Percentiles rank a stretch among this genome's conserved stretches.
Evolutionary conservation across 2,888 invertebrate species (phyloP).

Genomic region (Sipunculus nudus): DNA sequence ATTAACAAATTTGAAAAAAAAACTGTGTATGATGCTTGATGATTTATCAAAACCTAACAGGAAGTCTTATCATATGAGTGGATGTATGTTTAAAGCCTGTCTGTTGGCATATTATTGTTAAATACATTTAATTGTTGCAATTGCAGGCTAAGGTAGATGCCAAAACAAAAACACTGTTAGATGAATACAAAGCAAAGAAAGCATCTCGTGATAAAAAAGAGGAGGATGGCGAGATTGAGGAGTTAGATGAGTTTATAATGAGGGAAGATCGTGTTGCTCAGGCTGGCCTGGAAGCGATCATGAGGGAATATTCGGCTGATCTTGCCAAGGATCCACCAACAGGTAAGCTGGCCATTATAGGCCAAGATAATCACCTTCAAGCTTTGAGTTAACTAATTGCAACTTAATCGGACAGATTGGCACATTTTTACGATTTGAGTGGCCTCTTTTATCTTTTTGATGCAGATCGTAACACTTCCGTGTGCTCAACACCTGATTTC

Average conservation of each 20-base stretch:
- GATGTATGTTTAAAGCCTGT: too few relatives aligned
- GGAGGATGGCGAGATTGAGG: conserved; percentile 46
- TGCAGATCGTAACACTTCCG: too few relatives aligned
- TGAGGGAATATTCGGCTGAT: conserved; percentile 78
- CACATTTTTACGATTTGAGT: too few relatives aligned
- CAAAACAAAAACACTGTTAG: conserved; percentile 92
- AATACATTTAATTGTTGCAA: too few relatives aligned
- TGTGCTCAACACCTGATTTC: too few relatives aligned
- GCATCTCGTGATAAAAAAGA: conserved; percentile 14
- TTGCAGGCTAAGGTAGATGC: conserved; percentile 84
- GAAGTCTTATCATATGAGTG: too few relatives aligned
- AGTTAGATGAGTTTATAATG: conserved; percentile 71
- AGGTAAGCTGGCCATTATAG: not conserved
- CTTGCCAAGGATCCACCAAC: conserved; percentile 51
- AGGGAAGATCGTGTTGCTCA: conserved; percentile 78
- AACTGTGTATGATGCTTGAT: too few relatives aligned
- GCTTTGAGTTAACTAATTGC: not conserved
- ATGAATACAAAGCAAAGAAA: conserved; percentile 80
- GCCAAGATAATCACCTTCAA: not conserved
- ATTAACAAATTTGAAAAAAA: too few relatives aligned
- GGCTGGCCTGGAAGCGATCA: conserved; percentile 80
- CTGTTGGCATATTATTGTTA: too few relatives aligned
- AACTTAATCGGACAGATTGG: too few relatives aligned
- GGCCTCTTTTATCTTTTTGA: too few relatives aligned
- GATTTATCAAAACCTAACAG: too few relatives aligned